phyloP scores from a whole-genome alignment of 2,888 invertebrate genomes.

The Selenia dentaria region DNA sequence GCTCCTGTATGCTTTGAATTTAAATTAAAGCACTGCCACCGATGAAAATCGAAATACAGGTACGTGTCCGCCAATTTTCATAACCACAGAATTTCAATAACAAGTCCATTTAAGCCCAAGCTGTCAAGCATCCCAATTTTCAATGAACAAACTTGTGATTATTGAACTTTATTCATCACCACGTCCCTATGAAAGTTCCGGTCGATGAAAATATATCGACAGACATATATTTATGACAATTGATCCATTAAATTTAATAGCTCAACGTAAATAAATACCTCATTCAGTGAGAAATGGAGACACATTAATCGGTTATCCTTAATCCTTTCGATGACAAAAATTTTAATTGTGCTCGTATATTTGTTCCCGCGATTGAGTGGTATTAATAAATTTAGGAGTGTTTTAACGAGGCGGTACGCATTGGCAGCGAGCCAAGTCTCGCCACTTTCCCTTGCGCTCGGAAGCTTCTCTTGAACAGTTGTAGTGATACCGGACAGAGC shows the following conservation, averaged over 20 bases:
- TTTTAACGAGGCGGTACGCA: conserved; percentile 55
- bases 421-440: conserved; percentile 67
- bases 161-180: conserved; percentile 12
- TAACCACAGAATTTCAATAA: conserved; percentile 31
- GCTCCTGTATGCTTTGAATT: conserved; percentile 72
- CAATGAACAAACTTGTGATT: not conserved
- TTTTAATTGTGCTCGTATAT: conserved; percentile 71
- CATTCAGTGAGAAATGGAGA: conserved; percentile 39
- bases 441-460: conserved; percentile 64
- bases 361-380: conserved; percentile 70
- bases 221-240: conserved; percentile 32
- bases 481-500: conserved; percentile 55
- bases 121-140: conserved; percentile 6
- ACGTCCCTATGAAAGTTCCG: conserved; percentile 22
- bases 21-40: conserved; percentile 60
- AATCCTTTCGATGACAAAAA: conserved; percentile 73
- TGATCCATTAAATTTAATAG: conserved; percentile 32
- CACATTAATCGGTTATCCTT: conserved; percentile 56
- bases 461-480: conserved; percentile 57
- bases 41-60: conserved; percentile 61
- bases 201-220: conserved; percentile 26
- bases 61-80: conserved; percentile 54
- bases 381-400: conserved; percentile 68
- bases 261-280: conserved; percentile 32
- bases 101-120: not conserved